Percentiles rank a stretch among this genome's conserved stretches.
phyloP scores from a whole-genome alignment of 2,888 invertebrate genomes.

The Thyatira batis region DNA sequence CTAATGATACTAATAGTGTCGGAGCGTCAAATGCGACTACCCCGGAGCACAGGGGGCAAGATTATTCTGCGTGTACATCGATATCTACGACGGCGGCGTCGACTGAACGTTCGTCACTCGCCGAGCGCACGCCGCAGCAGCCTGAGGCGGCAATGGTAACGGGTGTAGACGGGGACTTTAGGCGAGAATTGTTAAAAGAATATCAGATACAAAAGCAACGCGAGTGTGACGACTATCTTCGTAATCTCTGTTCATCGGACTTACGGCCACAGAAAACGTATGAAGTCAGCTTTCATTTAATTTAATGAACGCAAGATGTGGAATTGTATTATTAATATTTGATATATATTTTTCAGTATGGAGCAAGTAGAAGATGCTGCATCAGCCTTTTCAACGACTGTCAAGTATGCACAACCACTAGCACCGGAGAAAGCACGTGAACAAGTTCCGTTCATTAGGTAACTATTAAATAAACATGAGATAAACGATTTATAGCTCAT shows the following conservation, averaged over 20 bases:
- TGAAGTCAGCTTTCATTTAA: constrained; percentile 26
- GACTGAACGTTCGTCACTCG: constrained; percentile 75
- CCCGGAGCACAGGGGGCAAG: constrained; percentile 86
- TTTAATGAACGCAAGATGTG: constrained; percentile 3
- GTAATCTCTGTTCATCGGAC: constrained; percentile 71
- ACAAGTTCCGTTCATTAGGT: constrained; percentile 45
- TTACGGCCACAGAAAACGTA: constrained; percentile 66
- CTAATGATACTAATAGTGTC: constrained; percentile 56
- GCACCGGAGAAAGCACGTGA: constrained; percentile 43
- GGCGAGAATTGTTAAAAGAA: constrained; percentile 89
- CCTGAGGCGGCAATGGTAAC: constrained; percentile 51
- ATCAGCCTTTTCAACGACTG: constrained; percentile 43
- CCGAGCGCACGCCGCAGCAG: constrained; percentile 55
- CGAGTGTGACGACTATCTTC: constrained; percentile 75
- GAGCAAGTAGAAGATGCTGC: constrained; percentile 52
- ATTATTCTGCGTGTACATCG: constrained; percentile 84
- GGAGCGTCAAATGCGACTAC: constrained; percentile 82
- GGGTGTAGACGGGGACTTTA: constrained; percentile 62
- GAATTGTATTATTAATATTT: constrained; percentile 4
- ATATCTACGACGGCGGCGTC: constrained; percentile 87
- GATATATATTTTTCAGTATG: constrained; percentile 52
- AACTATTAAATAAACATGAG: constrained; percentile 11
- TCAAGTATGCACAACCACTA: constrained; percentile 40
- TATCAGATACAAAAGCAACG: constrained; percentile 90
- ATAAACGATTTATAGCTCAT: not conserved